phyloP scores from a whole-genome alignment of 2,113 vertebrate genomes.

The Alaudala cheleensis region DNA sequence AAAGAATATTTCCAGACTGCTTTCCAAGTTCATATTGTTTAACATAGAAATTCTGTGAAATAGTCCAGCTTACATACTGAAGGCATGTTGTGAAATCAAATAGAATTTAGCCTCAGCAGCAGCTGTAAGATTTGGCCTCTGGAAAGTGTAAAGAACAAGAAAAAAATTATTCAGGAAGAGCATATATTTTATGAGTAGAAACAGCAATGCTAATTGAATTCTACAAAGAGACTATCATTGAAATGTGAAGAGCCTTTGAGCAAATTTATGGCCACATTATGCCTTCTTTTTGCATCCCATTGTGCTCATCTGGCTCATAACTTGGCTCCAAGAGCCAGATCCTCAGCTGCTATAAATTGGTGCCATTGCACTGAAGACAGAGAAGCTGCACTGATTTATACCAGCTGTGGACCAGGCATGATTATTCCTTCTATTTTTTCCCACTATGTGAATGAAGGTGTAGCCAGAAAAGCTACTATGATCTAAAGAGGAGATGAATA shows the following conservation, averaged over 20 bases:
- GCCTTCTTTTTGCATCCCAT: slow-evolving; percentile 40
- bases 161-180: slow-evolving; percentile 4
- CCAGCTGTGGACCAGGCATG: slow-evolving; percentile 16
- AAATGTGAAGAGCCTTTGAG: slow-evolving; percentile 49
- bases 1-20: not conserved
- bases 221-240: slow-evolving; percentile 36
- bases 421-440: not conserved
- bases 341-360: slow-evolving; percentile 41
- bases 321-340: slow-evolving; percentile 31
- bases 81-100: not conserved
- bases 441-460: not conserved
- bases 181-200: slow-evolving; percentile 48
- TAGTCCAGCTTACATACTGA: not conserved
- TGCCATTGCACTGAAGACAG: slow-evolving; percentile 12
- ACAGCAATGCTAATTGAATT: slow-evolving; percentile 56
- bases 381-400: slow-evolving; percentile 9
- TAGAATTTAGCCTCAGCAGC: not conserved
- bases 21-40: not conserved
- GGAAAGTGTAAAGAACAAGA: not conserved
- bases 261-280: slow-evolving; percentile 47
- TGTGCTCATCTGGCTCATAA: slow-evolving; percentile 55
- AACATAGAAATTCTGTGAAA: not conserved
- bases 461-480: not conserved
- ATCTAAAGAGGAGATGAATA: not conserved
- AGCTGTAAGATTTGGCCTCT: slow-evolving; percentile 46